Conservation (phyloP, 2,113 vertebrate genomes). For the Periophthalmus modestus region DNA sequence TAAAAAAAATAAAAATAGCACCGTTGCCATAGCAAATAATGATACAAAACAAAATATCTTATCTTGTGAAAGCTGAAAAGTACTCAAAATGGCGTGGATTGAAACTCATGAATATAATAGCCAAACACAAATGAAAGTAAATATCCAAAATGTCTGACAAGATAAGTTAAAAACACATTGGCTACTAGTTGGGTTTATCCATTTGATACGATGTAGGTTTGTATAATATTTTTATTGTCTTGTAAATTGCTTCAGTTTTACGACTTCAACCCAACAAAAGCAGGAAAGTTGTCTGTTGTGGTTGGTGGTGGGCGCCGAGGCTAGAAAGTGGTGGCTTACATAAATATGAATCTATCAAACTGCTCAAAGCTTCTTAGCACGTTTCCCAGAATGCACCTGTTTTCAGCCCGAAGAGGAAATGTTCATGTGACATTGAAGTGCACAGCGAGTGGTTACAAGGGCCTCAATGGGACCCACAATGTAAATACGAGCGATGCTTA, state of each 20-base stretch:
- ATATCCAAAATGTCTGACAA: not conserved
- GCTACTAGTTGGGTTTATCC: too few relatives aligned
- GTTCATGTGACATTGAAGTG: slow-evolving; percentile 30
- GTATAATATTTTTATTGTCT: not conserved
- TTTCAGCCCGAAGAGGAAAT: slow-evolving; percentile 21
- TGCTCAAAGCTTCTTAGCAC: slow-evolving; percentile 14
- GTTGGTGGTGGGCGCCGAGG: not conserved
- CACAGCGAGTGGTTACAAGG: slow-evolving; percentile 31
- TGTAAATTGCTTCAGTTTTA: not conserved
- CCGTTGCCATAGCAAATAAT: not conserved
- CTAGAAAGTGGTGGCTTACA: slow-evolving; percentile 1
- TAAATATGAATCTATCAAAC: slow-evolving; percentile 39
- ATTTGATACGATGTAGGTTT: too few relatives aligned
- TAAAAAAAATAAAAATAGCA: not conserved
- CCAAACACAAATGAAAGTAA: not conserved
- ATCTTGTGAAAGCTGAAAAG: not conserved
- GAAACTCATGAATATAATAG: not conserved
- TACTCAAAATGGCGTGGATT: not conserved
- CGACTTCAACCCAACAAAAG: not conserved
- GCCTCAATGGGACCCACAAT: slow-evolving; percentile 48
- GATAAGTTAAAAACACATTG: not conserved
- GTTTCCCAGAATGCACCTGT: slow-evolving; percentile 20
- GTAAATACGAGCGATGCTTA: slow-evolving; percentile 44
- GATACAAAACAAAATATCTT: not conserved
- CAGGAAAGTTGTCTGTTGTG: not conserved